Evolutionary conservation across 2,888 invertebrate genomes (phyloP).

Genomic region (Crematogaster levior): DNA sequence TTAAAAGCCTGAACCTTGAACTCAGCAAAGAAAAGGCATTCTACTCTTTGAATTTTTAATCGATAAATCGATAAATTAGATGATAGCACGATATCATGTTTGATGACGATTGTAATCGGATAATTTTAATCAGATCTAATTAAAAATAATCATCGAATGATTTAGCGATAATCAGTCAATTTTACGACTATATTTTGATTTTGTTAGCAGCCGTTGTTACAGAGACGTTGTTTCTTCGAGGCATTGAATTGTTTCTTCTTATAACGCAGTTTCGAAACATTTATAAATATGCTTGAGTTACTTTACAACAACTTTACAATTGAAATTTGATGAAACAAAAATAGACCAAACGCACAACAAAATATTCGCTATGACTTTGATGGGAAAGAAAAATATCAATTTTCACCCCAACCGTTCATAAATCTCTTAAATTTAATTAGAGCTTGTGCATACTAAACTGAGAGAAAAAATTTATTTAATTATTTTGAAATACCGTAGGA

Average conservation of each 20-base stretch:
- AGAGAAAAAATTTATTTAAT: not conserved
- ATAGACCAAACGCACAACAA: not conserved
- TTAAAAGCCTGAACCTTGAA: conserved; percentile 24
- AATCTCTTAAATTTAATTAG: conserved; percentile 12
- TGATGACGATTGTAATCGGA: not conserved
- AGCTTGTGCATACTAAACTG: too few relatives aligned
- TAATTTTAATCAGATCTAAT: not conserved
- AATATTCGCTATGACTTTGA: not conserved
- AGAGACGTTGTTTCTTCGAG: not conserved
- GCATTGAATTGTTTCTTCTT: conserved; percentile 3
- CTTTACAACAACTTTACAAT: conserved; percentile 18
- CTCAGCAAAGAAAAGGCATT: not conserved
- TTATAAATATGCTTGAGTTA: not conserved
- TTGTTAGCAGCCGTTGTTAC: not conserved
- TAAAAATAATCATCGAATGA: not conserved
- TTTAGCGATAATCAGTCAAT: not conserved
- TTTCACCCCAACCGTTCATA: not conserved
- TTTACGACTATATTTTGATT: not conserved
- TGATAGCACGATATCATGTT: not conserved
- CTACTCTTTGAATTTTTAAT: conserved; percentile 14
- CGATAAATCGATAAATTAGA: not conserved
- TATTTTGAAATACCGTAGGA: not conserved
- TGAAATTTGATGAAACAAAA: conserved; percentile 33
- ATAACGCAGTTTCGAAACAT: not conserved
- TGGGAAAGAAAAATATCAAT: not conserved